Percentiles rank a stretch among this genome's conserved stretches.
Conservation (phyloP, 2,113 vertebrate species). For the Monopterus albus region DNA sequence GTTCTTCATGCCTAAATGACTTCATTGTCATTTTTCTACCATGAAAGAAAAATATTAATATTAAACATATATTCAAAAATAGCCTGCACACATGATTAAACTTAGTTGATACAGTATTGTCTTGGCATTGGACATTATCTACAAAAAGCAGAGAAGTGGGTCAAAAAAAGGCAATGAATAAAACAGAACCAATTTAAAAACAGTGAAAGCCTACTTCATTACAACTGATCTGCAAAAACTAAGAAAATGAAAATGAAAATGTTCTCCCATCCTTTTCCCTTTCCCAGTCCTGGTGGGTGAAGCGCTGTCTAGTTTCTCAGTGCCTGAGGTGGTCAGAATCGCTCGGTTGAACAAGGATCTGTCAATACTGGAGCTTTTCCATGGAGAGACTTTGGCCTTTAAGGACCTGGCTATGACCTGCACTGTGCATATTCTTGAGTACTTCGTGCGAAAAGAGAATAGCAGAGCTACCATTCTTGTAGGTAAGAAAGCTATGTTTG, state of each 20-base stretch:
- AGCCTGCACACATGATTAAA: too few relatives aligned
- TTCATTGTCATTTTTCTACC: too few relatives aligned
- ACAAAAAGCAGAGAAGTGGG: too few relatives aligned
- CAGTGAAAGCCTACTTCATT: not conserved
- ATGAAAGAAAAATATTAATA: too few relatives aligned
- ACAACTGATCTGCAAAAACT: not conserved
- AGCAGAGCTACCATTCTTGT: constrained; percentile 86
- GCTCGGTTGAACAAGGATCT: constrained; percentile 81
- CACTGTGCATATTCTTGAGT: constrained; percentile 86
- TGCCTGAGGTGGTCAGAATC: constrained; percentile 82
- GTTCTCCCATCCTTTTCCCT: not conserved
- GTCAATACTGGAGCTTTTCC: constrained; percentile 91
- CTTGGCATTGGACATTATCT: too few relatives aligned
- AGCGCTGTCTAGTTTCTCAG: constrained; percentile 87
- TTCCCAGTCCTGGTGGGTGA: constrained; percentile 81
- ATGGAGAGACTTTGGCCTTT: constrained; percentile 89
- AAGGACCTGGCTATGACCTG: constrained; percentile 94
- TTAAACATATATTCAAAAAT: too few relatives aligned
- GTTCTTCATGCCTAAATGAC: too few relatives aligned
- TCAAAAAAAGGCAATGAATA: too few relatives aligned
- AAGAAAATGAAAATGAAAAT: not conserved
- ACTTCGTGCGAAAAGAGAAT: constrained; percentile 86
- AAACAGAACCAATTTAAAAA: not conserved
- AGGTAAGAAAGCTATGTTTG: constrained; percentile 79
- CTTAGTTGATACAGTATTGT: too few relatives aligned